A percentile compares a stretch with the other conserved stretches of the same genome.
phyloP scores from a whole-genome alignment of 2,888 invertebrate genomes.

The Latheticus oryzae region DNA sequence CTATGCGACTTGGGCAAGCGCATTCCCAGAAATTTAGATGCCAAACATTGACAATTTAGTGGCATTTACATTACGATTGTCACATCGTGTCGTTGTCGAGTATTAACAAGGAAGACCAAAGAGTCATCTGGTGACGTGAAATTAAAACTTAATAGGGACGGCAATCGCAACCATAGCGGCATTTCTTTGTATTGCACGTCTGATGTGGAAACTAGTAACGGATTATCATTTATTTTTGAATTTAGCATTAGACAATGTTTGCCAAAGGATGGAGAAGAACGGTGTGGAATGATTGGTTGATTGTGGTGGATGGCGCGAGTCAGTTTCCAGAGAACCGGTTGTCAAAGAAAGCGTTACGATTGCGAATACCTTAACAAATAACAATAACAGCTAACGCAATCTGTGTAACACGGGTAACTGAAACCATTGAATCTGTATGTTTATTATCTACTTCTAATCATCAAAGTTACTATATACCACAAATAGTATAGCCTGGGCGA shows the following conservation, averaged over 20 bases:
- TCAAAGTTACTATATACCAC: conserved; percentile 68
- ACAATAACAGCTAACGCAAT: conserved; percentile 66
- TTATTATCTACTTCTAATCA: conserved; percentile 67
- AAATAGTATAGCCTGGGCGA: conserved; percentile 64
- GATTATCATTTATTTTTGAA: conserved; percentile 14
- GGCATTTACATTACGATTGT: conserved; percentile 58
- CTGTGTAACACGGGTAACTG: conserved; percentile 66
- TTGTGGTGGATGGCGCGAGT: conserved; percentile 34
- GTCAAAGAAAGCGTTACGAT: conserved; percentile 44
- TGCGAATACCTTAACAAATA: conserved; percentile 62
- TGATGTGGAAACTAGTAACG: conserved; percentile 7
- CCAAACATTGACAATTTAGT: conserved; percentile 62
- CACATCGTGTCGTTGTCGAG: conserved; percentile 64
- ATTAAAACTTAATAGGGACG: conserved; percentile 64
- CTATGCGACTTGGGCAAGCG: conserved; percentile 61
- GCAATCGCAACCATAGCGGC: conserved; percentile 42
- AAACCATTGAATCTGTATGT: conserved; percentile 67
- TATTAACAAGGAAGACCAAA: conserved; percentile 65
- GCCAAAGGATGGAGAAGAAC: conserved; percentile 23
- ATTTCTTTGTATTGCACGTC: conserved; percentile 56
- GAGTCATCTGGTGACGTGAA: conserved; percentile 64
- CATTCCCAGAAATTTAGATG: conserved; percentile 66
- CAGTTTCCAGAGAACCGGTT: conserved; percentile 48
- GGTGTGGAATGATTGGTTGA: conserved; percentile 16
- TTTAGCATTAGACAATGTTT: conserved; percentile 2